Evolutionary conservation across 2,797 vertebrate genomes (phyloP), one percentile per base, ranked within the genome.

Genomic region (Intellagama lesueurii): DNA sequence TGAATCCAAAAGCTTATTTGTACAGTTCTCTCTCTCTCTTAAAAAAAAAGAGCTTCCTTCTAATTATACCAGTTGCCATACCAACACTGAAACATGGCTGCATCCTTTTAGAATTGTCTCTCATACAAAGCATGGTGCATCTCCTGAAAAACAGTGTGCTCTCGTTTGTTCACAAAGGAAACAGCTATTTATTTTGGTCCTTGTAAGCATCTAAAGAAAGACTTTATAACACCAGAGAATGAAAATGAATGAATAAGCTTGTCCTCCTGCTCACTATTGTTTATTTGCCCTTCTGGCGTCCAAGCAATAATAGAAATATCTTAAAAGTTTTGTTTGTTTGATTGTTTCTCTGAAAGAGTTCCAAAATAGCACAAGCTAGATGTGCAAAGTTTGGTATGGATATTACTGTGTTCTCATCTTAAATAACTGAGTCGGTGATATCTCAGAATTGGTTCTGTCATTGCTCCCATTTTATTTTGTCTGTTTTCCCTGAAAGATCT

Each of bases 141-240:
- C 80, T 89, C 89, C 70, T 86, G 84, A 90, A 79, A 87, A 70
- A 35, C 3, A 69, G 40, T 89, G 90, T 66, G 28, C 73, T 93
- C 32, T 77, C 81, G 85, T 60, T 84, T 47, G 85, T 30, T 87
- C 32, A 47, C 81, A 30, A 35, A 91, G 80, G 78, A 49, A 77
- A 81, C 11, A 83, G 80, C 64, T 75, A 73, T 89, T 90, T 91
- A 88, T 92, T 94, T 88, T 88, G 76, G 83, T 83, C 47, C 17
- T 1, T 89, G 88, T 90, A 91, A n/a, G 56, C 30, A 66, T 82
- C 79, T 91, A 78, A 86, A 77, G 40, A 47, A 84, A 64, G 4
- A 30, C 64, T 87, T 87, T 89, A 78, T 83, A 22, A 73, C 17
- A 52, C 24, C 1, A 0, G 44, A 28, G 56, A 90, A 26, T 4